A percentile compares a stretch with the other conserved stretches of the same genome.
Conservation (phyloP, 2,113 vertebrate species). For the Prunella himalayana region DNA sequence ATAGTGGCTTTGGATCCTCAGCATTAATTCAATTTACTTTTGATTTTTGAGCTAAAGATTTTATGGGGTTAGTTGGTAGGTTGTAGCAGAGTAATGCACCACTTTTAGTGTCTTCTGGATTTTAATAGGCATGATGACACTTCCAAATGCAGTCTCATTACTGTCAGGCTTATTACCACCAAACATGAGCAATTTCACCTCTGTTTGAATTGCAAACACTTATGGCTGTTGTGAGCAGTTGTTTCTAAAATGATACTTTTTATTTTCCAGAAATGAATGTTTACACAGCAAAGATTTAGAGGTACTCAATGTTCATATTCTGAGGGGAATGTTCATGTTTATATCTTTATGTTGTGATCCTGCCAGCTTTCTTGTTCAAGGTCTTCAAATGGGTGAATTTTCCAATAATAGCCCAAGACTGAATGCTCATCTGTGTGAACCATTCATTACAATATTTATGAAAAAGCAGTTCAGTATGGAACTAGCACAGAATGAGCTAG, state of each 20-base stretch:
- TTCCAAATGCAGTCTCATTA: neutral
- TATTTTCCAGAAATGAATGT: neutral
- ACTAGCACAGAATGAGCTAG: neutral
- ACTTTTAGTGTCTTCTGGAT: neutral
- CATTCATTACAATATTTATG: neutral
- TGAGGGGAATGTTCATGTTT: neutral
- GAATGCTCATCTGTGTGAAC: neutral
- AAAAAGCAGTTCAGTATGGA: neutral
- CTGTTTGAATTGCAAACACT: neutral
- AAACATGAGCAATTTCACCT: neutral
- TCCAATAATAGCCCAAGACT: neutral
- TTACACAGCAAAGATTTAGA: neutral
- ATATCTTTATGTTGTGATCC: neutral
- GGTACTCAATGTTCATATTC: neutral
- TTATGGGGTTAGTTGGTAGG: neutral
- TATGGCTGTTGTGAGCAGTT: rapidly evolving
- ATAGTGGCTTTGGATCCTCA: neutral
- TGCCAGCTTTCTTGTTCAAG: neutral
- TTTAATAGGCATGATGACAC: neutral
- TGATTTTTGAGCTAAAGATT: neutral
- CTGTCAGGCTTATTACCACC: neutral
- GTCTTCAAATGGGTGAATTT: neutral
- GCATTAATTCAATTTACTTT: neutral
- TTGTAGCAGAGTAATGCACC: neutral
- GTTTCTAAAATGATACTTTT: neutral